phyloP scores from a whole-genome alignment of 2,797 vertebrate species.

The Macrochelys suwanniensis region DNA sequence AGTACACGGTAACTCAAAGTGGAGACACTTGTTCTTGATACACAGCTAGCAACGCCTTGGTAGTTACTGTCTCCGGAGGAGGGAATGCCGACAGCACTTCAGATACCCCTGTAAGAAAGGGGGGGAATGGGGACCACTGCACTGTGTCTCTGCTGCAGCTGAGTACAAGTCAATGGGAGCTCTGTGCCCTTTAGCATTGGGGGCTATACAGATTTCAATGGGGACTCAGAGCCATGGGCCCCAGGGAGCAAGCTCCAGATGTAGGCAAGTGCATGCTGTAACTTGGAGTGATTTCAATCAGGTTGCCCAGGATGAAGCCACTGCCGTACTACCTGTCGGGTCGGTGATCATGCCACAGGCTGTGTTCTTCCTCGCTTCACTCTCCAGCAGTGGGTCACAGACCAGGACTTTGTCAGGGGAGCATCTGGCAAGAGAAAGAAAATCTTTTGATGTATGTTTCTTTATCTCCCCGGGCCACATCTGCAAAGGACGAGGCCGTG shows the following conservation, averaged over 20 bases:
- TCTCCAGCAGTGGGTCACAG: slow-evolving; percentile 81
- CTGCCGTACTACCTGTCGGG: slow-evolving; percentile 75
- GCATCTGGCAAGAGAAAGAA: slow-evolving; percentile 76
- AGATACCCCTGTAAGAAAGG: too few species aligned
- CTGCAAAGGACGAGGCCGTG: neutral
- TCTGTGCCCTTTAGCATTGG: neutral
- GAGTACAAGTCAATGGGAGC: too few species aligned
- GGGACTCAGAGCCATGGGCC: neutral
- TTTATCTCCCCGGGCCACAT: neutral
- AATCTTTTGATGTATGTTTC: neutral
- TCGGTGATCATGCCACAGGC: slow-evolving; percentile 88
- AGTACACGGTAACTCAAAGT: too few species aligned
- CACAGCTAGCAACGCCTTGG: too few species aligned
- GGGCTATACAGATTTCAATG: neutral
- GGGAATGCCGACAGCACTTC: too few species aligned
- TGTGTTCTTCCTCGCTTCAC: slow-evolving; percentile 83
- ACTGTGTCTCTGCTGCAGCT: too few species aligned
- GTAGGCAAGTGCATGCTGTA: neutral
- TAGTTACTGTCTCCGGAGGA: too few species aligned
- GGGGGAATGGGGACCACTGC: too few species aligned
- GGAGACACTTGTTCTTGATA: too few species aligned
- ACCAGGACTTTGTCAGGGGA: slow-evolving; percentile 74
- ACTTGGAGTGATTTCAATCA: neutral
- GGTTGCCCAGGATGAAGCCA: neutral
- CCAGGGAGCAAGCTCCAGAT: neutral